Conservation (phyloP, 2,888 invertebrate species). For the Tipula helvola region DNA sequence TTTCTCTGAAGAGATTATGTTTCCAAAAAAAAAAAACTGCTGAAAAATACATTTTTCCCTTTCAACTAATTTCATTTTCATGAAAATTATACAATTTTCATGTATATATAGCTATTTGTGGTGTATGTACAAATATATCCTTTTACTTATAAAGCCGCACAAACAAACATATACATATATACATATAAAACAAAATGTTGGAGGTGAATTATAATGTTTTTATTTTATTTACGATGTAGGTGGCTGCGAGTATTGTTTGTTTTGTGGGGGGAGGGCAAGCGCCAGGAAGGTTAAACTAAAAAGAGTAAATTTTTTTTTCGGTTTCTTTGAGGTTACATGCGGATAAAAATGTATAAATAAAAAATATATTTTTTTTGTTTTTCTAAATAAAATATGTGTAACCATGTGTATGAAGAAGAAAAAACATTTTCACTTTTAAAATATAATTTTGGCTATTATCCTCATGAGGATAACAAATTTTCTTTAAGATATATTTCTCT, state of each 20-base stretch:
- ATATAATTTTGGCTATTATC: slow-evolving; percentile 9
- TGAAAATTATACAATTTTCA: background rate
- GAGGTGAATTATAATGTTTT: background rate
- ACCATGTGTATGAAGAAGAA: background rate
- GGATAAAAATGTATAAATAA: background rate
- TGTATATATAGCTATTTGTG: background rate
- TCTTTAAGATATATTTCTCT: background rate
- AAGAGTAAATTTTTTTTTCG: background rate
- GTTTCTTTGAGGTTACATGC: background rate
- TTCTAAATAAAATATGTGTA: too few species aligned
- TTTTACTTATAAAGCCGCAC: background rate
- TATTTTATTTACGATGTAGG: background rate
- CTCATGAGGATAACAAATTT: slow-evolving; percentile 7
- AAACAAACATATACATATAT: background rate
- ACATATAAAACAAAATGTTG: background rate
- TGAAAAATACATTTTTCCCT: background rate
- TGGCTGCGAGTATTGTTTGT: slow-evolving; percentile 4
- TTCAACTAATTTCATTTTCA: slow-evolving; percentile 4
- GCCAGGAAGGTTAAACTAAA: background rate
- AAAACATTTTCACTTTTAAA: background rate
- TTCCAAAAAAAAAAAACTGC: background rate
- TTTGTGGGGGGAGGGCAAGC: background rate
- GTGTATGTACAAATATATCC: background rate
- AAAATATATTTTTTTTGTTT: background rate
- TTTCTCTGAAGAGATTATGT: background rate